phyloP scores from a whole-genome alignment of 2,113 vertebrate genomes.

The Corythaeola cristata region DNA sequence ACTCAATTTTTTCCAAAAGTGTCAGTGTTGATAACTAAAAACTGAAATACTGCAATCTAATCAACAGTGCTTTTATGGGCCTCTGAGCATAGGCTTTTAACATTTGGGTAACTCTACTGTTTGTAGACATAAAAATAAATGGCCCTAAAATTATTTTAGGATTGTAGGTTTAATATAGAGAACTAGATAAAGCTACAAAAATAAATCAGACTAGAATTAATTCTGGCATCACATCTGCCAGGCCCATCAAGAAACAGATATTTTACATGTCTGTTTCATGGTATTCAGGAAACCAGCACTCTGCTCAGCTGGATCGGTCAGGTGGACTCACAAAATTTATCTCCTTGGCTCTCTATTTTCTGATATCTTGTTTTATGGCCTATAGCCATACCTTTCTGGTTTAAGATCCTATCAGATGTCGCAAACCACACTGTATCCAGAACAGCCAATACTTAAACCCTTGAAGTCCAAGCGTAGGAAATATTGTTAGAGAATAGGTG shows the following conservation, averaged over 20 bases:
- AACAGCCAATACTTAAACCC: neutral
- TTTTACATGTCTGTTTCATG: conserved; percentile 53
- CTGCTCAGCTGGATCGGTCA: conserved; percentile 17
- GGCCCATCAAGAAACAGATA: conserved; percentile 48
- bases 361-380: conserved; percentile 34
- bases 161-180: conserved; percentile 64
- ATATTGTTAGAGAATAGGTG: neutral
- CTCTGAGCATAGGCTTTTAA: conserved; percentile 64
- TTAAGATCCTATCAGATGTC: conserved; percentile 45
- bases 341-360: neutral
- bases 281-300: conserved; percentile 7
- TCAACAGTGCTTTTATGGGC: conserved; percentile 65
- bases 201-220: conserved; percentile 59
- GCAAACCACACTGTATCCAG: neutral
- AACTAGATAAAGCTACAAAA: conserved; percentile 61
- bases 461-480: neutral
- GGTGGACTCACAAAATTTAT: conserved; percentile 39
- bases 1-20: conserved; percentile 59
- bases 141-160: conserved; percentile 71
- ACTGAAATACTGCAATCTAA: conserved; percentile 68
- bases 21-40: conserved; percentile 69
- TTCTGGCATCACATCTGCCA: conserved; percentile 57
- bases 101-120: conserved; percentile 66
- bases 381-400: neutral
- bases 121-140: conserved; percentile 73